A percentile compares a stretch with the other conserved stretches of the same genome.
phyloP scores from a whole-genome alignment of 2,888 invertebrate genomes.

The Clitarchus hookeri region DNA sequence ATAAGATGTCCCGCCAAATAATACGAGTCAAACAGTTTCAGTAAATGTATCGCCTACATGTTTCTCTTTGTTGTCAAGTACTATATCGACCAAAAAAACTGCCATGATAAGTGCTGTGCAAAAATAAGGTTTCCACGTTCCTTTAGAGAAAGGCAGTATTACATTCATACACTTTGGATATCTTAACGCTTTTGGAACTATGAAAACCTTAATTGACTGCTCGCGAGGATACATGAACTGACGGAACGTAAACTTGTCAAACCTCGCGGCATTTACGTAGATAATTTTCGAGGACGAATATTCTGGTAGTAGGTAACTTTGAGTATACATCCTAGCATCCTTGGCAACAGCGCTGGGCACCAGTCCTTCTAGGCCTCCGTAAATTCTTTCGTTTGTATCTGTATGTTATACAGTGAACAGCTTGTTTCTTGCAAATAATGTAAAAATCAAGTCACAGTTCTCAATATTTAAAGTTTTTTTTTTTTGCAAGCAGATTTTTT shows the following conservation, averaged over 20 bases:
- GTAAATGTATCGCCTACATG: background rate
- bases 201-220: background rate
- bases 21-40: background rate
- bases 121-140: background rate
- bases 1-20: background rate
- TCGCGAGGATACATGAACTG: background rate
- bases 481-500: background rate
- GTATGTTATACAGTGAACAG: background rate
- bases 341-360: background rate
- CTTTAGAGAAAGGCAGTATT: background rate
- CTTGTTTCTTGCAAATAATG: background rate
- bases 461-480: background rate
- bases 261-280: background rate
- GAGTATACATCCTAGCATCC: background rate
- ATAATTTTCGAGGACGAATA: background rate
- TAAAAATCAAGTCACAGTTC: background rate
- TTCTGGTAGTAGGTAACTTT: background rate
- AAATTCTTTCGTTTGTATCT: background rate
- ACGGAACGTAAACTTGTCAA: background rate
- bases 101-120: background rate
- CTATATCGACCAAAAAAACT: background rate
- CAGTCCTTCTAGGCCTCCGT: background rate
- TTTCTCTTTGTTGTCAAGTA: background rate
- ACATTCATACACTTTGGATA: background rate
- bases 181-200: background rate